Conservation (phyloP, 2,113 vertebrate species). For the Myanophis thanlyinensis region DNA sequence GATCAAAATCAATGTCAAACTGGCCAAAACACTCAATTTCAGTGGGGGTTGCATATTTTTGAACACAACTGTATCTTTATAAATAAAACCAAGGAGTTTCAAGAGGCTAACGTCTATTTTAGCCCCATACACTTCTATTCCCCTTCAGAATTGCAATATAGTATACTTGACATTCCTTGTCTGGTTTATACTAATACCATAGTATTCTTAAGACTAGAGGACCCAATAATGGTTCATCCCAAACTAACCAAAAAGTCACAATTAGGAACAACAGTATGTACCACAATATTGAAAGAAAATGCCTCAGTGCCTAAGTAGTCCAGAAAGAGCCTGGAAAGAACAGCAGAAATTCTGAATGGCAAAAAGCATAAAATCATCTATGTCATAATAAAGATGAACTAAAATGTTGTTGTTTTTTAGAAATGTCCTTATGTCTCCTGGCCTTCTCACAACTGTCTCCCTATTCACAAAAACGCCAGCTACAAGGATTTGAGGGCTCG, state of each 20-base stretch:
- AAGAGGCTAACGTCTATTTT: not conserved
- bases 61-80: too few species aligned
- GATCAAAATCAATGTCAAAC: too few species aligned
- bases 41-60: too few species aligned
- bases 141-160: not conserved
- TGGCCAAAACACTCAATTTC: too few species aligned
- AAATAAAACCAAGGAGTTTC: not conserved
- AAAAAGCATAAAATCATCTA: not conserved
- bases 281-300: not conserved
- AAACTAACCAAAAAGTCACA: not conserved
- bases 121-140: not conserved
- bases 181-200: not conserved
- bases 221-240: not conserved
- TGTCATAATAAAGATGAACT: not conserved
- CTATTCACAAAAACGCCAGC: not conserved
- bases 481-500: not conserved
- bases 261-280: not conserved
- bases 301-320: not conserved
- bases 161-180: not conserved
- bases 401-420: not conserved
- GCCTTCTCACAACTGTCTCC: not conserved
- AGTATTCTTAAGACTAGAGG: not conserved
- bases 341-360: not conserved
- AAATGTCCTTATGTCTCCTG: not conserved
- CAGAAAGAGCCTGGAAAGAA: not conserved